Conservation (phyloP, 2,888 invertebrate species). For the Anarsia innoxiella region DNA sequence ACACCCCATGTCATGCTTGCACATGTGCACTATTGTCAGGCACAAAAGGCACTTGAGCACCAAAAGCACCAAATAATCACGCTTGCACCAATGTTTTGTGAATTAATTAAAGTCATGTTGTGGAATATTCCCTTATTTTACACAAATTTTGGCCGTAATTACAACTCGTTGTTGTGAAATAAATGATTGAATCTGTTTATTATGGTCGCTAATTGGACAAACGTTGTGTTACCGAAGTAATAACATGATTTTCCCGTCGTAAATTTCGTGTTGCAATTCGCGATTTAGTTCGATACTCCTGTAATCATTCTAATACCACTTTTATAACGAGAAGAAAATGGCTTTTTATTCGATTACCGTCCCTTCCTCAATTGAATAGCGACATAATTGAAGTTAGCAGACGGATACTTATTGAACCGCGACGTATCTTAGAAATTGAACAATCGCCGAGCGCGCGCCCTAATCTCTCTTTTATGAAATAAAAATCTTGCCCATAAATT, state of each 20-base stretch:
- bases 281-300: too few species aligned
- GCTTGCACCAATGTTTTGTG: conserved; percentile 28
- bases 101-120: too few species aligned
- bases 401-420: conserved; percentile 1
- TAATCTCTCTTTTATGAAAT: conserved; percentile 7
- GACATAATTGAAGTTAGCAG: conserved; percentile 6
- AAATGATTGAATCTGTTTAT: too few species aligned
- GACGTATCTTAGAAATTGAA: conserved; percentile 4
- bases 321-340: conserved; percentile 2
- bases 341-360: conserved; percentile 5
- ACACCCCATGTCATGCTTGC: conserved; percentile 19
- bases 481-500: conserved; percentile 3
- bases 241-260: too few species aligned
- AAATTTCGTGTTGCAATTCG: too few species aligned
- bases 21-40: conserved; percentile 12
- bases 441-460: background rate
- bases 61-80: conserved; percentile 21
- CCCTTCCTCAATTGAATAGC: conserved; percentile 8
- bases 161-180: too few species aligned
- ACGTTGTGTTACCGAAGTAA: too few species aligned
- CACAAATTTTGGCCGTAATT: too few species aligned
- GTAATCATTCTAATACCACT: too few species aligned
- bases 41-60: background rate
- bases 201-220: too few species aligned
- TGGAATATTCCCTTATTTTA: too few species aligned